These are phyloP conservation scores for Cylloceria caligata DNA, from an alignment of 2,888 invertebrate species.

Conservation along the genomic window DNA sequence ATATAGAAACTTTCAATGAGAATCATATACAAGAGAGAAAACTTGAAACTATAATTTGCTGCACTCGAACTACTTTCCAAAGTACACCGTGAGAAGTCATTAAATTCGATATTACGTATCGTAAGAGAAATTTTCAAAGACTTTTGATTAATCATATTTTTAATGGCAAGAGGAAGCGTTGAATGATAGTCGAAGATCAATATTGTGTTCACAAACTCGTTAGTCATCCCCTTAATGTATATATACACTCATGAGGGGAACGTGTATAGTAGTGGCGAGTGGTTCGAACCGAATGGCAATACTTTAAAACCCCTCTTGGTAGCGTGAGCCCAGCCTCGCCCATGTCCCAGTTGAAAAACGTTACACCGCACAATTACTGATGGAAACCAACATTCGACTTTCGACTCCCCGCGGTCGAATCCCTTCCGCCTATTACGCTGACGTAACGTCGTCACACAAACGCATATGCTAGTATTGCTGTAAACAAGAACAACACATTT, in stretches of 20 bases:
- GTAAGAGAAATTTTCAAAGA: not conserved
- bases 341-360: conserved; percentile 47
- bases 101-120: conserved; percentile 18
- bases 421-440: conserved; percentile 58
- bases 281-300: conserved; percentile 30
- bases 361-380: conserved; percentile 67
- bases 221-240: conserved; percentile 54
- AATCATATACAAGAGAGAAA: not conserved
- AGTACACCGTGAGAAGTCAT: conserved; percentile 17
- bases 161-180: conserved; percentile 31
- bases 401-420: conserved; percentile 62
- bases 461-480: not conserved
- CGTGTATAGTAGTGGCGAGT: conserved; percentile 42
- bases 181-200: conserved; percentile 16
- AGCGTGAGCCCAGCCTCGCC: conserved; percentile 29
- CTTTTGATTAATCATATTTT: conserved; percentile 42
- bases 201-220: conserved; percentile 54
- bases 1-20: not conserved
- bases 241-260: conserved; percentile 13
- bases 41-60: not conserved
- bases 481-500: conserved; percentile 8
- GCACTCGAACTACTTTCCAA: not conserved
- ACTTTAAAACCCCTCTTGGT: conserved; percentile 50
- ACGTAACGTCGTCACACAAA: conserved; percentile 37
- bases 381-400: conserved; percentile 58